Percentiles rank a stretch among this genome's conserved stretches.
These are phyloP conservation scores for Gymnocheta viridis DNA, from an alignment of 2,888 invertebrate genomes.

Conservation along the genomic window DNA sequence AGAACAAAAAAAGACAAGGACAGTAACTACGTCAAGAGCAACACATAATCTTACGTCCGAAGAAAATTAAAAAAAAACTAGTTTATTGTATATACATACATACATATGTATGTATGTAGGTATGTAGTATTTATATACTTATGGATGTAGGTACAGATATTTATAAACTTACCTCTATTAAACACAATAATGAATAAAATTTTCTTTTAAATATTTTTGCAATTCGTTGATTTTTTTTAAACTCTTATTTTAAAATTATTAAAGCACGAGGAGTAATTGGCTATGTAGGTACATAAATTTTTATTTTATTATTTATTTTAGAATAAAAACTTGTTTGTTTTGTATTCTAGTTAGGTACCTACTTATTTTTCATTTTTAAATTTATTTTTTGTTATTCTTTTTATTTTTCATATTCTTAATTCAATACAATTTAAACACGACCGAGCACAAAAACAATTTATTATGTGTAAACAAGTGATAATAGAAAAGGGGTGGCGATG, in stretches of 20 bases:
- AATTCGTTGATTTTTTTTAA: constrained; percentile 35
- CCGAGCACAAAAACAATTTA: constrained; percentile 33
- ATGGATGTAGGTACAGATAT: background rate
- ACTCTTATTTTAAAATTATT: background rate
- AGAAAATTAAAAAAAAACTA: background rate
- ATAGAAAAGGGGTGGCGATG: constrained; percentile 18
- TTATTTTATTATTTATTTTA: constrained; percentile 24
- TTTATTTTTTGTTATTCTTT: constrained; percentile 10
- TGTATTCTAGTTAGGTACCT: constrained; percentile 6
- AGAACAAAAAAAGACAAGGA: constrained; percentile 64
- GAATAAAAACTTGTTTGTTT: constrained; percentile 53
- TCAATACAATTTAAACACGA: constrained; percentile 50
- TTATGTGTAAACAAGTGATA: constrained; percentile 51
- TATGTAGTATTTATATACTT: background rate
- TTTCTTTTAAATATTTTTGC: background rate
- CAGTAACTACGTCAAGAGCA: constrained; percentile 66
- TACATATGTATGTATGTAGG: background rate
- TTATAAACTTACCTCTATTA: constrained; percentile 41
- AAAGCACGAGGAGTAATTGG: constrained; percentile 6
- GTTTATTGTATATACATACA: too few relatives aligned
- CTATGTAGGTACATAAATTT: background rate
- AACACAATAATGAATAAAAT: constrained; percentile 3
- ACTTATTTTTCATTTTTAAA: background rate
- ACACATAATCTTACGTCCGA: background rate
- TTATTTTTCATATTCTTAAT: constrained; percentile 39